Evolutionary conservation across 1,140 invertebrate species (phyloP), one percentile per base, ranked within the genome.

Genomic region (Microplitis demolitor): DNA sequence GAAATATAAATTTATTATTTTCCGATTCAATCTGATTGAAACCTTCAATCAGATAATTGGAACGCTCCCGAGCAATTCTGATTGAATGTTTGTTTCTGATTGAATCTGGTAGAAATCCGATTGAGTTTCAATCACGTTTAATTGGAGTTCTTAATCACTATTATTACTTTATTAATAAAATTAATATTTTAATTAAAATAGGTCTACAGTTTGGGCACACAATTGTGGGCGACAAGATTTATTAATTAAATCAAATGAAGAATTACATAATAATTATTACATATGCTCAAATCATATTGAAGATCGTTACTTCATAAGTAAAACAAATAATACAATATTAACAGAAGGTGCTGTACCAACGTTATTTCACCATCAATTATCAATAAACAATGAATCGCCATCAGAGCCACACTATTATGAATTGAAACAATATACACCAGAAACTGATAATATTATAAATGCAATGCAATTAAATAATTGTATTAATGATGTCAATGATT

Each of bases 221-320:
- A 72, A 77, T 39, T 82, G 77, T 13, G 77, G 74, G 33, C 76
- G 80, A 60, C 64, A 60, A 6, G 80, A 82, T 34, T 75, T 80
- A 5, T 13, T 75, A 13, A 61, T 67, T 6, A 82, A 82, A 61
- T 76, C 78, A 3, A 78, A 74, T n/a, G 66, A 73, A 58, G 78
- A 80, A 63, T 66, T 82, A 8, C 77, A 80, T 67, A 66, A 58
- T 2, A 80, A 79, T 76, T 78, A 80, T 66, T 79, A 79, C 31
- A 71, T 82, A 70, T 82, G 80, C 51, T 78, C 79, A 9, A 61
- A 80, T 66, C 80, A 82, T 16, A 77, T 82, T 63, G 77, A 79
- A 56, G 78, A 80, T 53, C 76, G 39, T 16, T 78, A 64, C 74
- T 80, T 77, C n/a, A 68, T 79, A 9, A 79, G 73, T 39, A 80